Evolutionary conservation across 2,797 vertebrate species (phyloP), one percentile per base, ranked within the genome.

Genomic region (Lates japonicus): DNA sequence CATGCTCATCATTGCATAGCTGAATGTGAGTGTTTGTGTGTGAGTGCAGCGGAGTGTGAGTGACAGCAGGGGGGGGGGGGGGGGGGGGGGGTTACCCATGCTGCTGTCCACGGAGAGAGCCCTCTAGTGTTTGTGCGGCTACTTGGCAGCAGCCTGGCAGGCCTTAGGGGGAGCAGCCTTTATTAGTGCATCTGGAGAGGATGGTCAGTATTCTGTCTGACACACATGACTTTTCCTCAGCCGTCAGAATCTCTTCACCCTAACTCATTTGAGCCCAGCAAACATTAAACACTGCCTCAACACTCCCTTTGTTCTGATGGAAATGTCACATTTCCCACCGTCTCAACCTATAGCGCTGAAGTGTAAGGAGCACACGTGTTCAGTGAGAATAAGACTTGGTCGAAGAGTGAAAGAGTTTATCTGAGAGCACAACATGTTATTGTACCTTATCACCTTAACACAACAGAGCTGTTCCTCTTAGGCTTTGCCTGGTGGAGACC

Each of bases 121-220:
- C 97, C 97, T 97, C 97, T 98, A 97, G 97, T 95, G 97, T 96
- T 94, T 94, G 94, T 82, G 71, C 83, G 85, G 92, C 85, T 93
- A 61, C 82, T 88, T 88, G 90, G 90, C 94, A 95, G 90, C 91
- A 80, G 59, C 10, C 29, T 19, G 31, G 37, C 41, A 42, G 69
- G 78, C 75, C 75, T 70, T 25, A 0, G 4, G 49, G 68, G 76
- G 60, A 42, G 63, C 58, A 42, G 73, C 59, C 69, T 84, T 77
- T 66, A 77, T 85, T 85, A 78, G 65, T 42, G 29, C 76, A 57
- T 74, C 41, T 51, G 59, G 59, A 64, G 73, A 82, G 46, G 29
- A 65, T 76, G 78, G 70, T 68, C 84, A 70, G 61, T 67, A 37
- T n/a, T 74, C 70, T 69, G 57, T 29, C 58, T 74, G 54, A 20